These are phyloP conservation scores for Chelonus formosanus DNA, from an alignment of 2,888 invertebrate species.

Conservation along the genomic window DNA sequence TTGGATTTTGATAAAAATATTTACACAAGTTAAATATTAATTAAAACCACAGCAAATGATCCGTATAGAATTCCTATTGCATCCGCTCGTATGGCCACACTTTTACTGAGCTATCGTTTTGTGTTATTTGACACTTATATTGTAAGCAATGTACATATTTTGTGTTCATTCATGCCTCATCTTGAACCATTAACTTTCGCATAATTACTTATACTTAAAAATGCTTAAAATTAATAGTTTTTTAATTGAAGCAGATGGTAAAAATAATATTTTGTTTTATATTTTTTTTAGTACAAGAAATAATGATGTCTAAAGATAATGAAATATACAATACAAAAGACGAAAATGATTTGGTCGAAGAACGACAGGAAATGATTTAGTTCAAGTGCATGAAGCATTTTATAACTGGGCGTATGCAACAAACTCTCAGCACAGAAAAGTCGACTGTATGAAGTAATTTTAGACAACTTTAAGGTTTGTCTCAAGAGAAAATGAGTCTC, in stretches of 20 bases:
- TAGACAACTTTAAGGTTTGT: constrained; percentile 11
- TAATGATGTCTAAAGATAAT: neutral
- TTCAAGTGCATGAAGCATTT: constrained; percentile 14
- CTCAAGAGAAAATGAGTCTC: constrained; percentile 14
- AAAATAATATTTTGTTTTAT: no score
- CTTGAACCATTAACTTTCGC: no score
- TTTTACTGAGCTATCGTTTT: constrained; percentile 31
- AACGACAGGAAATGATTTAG: neutral
- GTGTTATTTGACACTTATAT: constrained; percentile 28
- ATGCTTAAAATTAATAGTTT: no score
- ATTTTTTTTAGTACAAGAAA: no score
- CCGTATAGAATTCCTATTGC: constrained; percentile 36
- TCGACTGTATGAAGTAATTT: constrained; percentile 19
- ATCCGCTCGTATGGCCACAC: constrained; percentile 21
- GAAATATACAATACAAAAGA: neutral
- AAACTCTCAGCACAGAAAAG: constrained; percentile 7
- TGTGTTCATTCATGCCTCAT: no score
- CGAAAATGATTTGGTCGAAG: neutral
- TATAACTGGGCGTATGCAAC: constrained; percentile 9
- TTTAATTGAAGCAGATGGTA: no score
- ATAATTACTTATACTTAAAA: no score
- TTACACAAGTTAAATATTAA: constrained; percentile 42
- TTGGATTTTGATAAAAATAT: constrained; percentile 25
- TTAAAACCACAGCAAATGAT: constrained; percentile 40
- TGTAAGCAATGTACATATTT: no score